phyloP scores from a whole-genome alignment of 2,797 vertebrate species.

The Anableps anableps region DNA sequence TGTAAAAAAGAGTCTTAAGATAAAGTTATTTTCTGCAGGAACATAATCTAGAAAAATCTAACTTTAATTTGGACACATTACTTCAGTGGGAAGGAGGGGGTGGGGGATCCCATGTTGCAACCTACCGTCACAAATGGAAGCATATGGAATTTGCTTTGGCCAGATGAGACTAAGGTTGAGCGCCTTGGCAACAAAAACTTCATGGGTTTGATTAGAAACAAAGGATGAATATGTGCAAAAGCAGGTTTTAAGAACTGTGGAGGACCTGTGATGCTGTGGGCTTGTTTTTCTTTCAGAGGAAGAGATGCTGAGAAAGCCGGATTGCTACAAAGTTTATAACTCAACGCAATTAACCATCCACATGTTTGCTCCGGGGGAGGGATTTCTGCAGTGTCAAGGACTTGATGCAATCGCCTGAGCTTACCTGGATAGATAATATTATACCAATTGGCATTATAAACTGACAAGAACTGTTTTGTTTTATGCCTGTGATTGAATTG shows the following conservation, averaged over 20 bases:
- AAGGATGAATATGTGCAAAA: not conserved
- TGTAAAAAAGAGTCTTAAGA: not conserved
- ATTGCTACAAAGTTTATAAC: not conserved
- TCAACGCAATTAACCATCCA: not conserved
- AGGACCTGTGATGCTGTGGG: not conserved
- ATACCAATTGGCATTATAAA: not conserved
- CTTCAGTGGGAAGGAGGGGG: too few relatives aligned
- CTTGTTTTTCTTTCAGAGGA: not conserved
- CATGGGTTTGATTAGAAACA: not conserved
- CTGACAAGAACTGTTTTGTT: not conserved
- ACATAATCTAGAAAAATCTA: not conserved
- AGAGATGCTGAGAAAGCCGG: not conserved
- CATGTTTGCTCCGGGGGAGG: not conserved
- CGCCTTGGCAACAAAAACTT: not conserved
- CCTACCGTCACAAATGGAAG: not conserved
- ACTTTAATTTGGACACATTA: not conserved
- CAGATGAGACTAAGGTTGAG: not conserved
- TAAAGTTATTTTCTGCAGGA: not conserved
- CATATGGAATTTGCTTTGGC: not conserved
- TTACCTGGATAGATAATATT: not conserved
- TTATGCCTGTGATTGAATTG: not conserved
- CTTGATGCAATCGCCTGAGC: not conserved
- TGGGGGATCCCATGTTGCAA: not conserved
- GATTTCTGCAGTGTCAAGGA: too few relatives aligned
- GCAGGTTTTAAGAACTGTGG: not conserved